Evolutionary conservation across 2,113 vertebrate species (phyloP).

Genomic region (Osmerus eperlanus): DNA sequence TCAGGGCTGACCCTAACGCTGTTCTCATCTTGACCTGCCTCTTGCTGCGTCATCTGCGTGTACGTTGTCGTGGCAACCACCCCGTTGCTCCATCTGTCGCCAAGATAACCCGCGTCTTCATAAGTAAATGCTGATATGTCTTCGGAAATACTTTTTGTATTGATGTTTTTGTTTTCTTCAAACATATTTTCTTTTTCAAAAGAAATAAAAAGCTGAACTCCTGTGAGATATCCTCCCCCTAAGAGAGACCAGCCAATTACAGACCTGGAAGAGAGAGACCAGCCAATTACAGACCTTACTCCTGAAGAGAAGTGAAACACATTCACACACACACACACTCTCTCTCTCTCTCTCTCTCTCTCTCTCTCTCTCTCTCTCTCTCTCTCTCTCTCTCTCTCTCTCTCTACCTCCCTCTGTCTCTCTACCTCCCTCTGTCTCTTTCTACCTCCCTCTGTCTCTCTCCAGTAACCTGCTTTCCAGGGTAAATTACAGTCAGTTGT

Average conservation of each 20-base stretch:
- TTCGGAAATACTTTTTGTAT: constrained; percentile 70
- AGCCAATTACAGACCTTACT: too few relatives aligned
- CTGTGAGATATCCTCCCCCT: constrained; percentile 69
- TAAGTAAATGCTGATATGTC: constrained; percentile 81
- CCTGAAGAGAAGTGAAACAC: constrained; percentile 17
- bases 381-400: too few relatives aligned
- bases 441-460: too few relatives aligned
- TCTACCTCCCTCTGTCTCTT: too few relatives aligned
- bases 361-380: constrained; percentile 37
- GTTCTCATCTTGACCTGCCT: constrained; percentile 33
- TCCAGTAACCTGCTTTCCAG: too few relatives aligned
- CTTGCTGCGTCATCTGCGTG: neutral
- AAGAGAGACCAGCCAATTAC: constrained; percentile 55
- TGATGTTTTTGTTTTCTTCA: constrained; percentile 60
- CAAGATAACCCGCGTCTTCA: constrained; percentile 43
- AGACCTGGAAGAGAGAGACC: constrained; percentile 52
- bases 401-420: too few relatives aligned
- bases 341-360: constrained; percentile 41
- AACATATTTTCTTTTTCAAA: constrained; percentile 68
- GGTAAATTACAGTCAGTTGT: too few relatives aligned
- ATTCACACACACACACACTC: constrained; percentile 39
- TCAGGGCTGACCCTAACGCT: constrained; percentile 43
- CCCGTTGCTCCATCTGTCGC: too few relatives aligned
- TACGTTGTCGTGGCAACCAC: too few relatives aligned
- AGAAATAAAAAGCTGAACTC: constrained; percentile 69